Conservation (phyloP, 2,797 vertebrate genomes). For the Phalanger gymnotis region DNA sequence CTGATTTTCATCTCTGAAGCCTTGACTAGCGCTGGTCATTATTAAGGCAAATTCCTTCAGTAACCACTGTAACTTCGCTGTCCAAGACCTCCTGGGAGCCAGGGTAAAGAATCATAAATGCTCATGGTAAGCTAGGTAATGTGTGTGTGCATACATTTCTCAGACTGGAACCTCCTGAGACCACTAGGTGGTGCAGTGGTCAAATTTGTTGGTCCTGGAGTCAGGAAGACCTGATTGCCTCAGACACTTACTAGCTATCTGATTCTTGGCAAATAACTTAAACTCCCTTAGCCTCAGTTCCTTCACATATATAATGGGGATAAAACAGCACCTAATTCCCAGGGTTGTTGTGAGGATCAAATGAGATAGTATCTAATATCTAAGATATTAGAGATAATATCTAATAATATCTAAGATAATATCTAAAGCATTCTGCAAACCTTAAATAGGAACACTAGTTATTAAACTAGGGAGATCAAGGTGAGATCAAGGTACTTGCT, state of each 20-base stretch:
- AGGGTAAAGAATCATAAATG: not conserved
- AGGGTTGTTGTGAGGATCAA: constrained; percentile 33
- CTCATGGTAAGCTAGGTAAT: not conserved
- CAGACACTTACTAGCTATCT: not conserved
- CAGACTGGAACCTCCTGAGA: too few species aligned
- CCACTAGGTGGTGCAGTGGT: too few species aligned
- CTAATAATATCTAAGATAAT: too few species aligned
- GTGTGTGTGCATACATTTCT: not conserved
- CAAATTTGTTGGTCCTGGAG: not conserved
- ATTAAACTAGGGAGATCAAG: too few species aligned
- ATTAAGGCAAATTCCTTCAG: not conserved
- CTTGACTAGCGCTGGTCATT: not conserved
- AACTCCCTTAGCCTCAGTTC: not conserved
- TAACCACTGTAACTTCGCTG: not conserved
- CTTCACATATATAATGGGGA: not conserved
- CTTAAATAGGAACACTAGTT: not conserved
- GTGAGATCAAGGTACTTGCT: too few species aligned
- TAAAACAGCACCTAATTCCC: not conserved
- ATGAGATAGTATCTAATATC: too few species aligned
- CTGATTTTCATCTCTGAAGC: not conserved
- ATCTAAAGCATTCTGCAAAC: constrained; percentile 1
- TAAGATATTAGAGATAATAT: too few species aligned
- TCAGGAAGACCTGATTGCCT: not conserved
- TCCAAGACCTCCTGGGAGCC: not conserved
- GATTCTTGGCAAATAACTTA: not conserved